Evolutionary conservation across 2,113 vertebrate genomes (phyloP).

Genomic region (Hippocampus mohnikei): DNA sequence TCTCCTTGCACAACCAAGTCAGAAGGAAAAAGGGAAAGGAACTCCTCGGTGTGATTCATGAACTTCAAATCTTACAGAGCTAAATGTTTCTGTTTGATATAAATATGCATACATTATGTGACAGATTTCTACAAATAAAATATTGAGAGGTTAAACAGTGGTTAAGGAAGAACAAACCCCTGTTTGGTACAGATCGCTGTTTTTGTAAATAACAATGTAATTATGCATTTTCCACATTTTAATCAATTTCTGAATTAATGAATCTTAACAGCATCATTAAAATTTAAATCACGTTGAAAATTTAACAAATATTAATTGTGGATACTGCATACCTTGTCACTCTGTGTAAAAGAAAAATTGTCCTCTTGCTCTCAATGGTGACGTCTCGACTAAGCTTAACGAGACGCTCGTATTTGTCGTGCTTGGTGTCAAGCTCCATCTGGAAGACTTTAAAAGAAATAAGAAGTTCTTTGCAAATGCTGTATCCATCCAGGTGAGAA

Average conservation of each 20-base stretch:
- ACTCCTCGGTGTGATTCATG: too few relatives aligned
- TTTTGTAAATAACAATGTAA: too few relatives aligned
- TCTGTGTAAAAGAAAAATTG: slow-evolving; percentile 92
- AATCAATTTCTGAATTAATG: too few relatives aligned
- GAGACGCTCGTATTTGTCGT: slow-evolving; percentile 92
- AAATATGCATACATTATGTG: too few relatives aligned
- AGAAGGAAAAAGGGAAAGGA: background rate
- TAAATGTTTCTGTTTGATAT: too few relatives aligned
- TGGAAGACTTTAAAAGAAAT: slow-evolving; percentile 82
- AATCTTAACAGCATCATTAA: background rate
- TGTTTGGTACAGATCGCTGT: too few relatives aligned
- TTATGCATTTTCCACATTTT: too few relatives aligned
- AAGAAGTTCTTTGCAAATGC: background rate
- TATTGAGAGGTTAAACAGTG: too few relatives aligned
- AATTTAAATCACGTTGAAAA: background rate
- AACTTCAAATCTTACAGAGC: background rate
- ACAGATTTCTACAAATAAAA: too few relatives aligned
- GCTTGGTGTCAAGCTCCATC: slow-evolving; percentile 88
- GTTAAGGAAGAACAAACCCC: too few relatives aligned
- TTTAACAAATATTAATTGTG: background rate
- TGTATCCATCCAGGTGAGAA: background rate
- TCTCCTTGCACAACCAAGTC: background rate
- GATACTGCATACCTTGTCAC: slow-evolving; percentile 78
- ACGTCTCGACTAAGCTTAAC: slow-evolving; percentile 94
- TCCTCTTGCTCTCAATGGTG: slow-evolving; percentile 97